These are phyloP conservation scores for Gallinago stenura DNA, from an alignment of 2,797 vertebrate species.

Conservation along the genomic window DNA sequence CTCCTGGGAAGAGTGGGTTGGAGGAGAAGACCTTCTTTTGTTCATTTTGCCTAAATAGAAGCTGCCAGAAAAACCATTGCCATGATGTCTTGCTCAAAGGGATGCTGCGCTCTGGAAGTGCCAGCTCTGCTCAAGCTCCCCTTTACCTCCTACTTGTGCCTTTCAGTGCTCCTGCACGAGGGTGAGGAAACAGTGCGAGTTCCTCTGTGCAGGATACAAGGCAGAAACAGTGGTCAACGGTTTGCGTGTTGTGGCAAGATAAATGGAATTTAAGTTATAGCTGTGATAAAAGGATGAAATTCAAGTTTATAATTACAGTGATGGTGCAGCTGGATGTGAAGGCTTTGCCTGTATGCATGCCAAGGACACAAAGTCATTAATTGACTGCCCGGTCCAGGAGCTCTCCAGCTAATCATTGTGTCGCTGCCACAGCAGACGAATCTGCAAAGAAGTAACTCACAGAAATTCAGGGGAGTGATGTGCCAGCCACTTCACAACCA, in stretches of 20 bases:
- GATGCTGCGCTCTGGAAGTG: not conserved
- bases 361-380: not conserved
- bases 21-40: not conserved
- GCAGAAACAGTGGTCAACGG: fast-evolving
- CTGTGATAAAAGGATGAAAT: not conserved
- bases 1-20: fast-evolving
- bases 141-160: not conserved
- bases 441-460: not conserved
- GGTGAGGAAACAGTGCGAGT: not conserved
- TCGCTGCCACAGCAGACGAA: not conserved
- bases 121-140: not conserved
- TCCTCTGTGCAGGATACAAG: not conserved
- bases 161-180: not conserved
- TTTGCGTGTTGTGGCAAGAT: not conserved
- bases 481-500: not conserved
- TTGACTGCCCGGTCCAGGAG: not conserved
- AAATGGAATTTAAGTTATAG: not conserved
- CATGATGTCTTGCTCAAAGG: not conserved
- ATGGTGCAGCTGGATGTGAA: not conserved
- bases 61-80: not conserved
- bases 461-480: not conserved
- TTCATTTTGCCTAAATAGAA: not conserved
- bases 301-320: not conserved
- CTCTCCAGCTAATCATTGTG: not conserved
- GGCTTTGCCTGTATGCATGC: not conserved